These are phyloP conservation scores for Acronicta leporina DNA, from an alignment of 2,888 invertebrate genomes.

Conservation along the genomic window DNA sequence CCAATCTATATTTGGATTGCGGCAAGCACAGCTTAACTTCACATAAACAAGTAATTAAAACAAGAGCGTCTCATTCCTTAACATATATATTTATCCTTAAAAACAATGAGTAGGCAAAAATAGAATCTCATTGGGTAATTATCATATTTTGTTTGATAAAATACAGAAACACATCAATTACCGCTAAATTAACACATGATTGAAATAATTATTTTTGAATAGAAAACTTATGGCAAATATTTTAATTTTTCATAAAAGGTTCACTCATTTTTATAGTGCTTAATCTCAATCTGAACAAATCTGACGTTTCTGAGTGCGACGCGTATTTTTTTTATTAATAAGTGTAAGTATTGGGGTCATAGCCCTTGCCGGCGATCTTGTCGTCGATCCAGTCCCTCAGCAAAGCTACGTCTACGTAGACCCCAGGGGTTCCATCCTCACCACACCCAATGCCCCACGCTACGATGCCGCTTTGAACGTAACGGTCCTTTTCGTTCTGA, in stretches of 20 bases:
- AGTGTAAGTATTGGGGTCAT: slow-evolving; percentile 73
- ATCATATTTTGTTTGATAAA: not conserved
- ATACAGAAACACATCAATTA: not conserved
- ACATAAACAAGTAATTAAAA: no score
- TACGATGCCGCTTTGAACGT: slow-evolving; percentile 90
- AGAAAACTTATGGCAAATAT: no score
- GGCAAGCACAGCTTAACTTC: no score
- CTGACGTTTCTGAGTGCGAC: no score
- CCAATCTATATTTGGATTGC: no score
- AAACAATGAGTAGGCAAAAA: slow-evolving; percentile 33
- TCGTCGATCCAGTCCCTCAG: slow-evolving; percentile 92
- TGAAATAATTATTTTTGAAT: no score
- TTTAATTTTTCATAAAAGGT: no score
- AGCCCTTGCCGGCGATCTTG: slow-evolving; percentile 82
- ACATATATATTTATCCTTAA: slow-evolving; percentile 29
- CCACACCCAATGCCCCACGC: slow-evolving; percentile 96
- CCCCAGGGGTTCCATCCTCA: slow-evolving; percentile 90
- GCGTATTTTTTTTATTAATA: slow-evolving; percentile 26
- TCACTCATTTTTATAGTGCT: no score
- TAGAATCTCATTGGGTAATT: slow-evolving; percentile 41
- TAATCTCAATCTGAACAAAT: no score
- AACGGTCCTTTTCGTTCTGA: slow-evolving; percentile 72
- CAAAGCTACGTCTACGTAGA: slow-evolving; percentile 92
- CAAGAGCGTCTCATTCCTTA: not conserved
- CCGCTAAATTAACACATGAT: no score